Base-by-base conservation (phyloP, 2,888 invertebrate genomes). In the Chesias legatella region DNA sequence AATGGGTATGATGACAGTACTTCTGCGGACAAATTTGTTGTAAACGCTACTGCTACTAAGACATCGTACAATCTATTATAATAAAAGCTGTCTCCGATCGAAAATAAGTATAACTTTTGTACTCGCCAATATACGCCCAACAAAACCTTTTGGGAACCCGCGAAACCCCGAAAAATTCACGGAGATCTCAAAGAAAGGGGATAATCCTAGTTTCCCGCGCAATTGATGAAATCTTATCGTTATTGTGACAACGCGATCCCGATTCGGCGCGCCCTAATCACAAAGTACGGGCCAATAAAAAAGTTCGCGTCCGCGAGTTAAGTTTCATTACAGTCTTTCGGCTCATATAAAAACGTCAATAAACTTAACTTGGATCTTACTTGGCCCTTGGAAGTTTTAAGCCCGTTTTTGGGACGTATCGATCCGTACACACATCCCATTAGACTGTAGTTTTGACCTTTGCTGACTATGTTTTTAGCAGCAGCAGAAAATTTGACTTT, bases 181-280 rank as follows among this genome's bases (percentile, higher is more conserved):
- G 21, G 11, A 43, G 34, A 37, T 39, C 23, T 32, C 27, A 10
- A 36, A 25, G 45, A 45, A 45, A 45, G 36, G 40, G 45, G 44
- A 45, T 45, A 45, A 45, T 40, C 36, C 45, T 31, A 21, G 32
- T 32, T 42, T 42, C 36, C 41, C 40, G 50, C 53, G 47, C 61
- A 69, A 69, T 71, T 66, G 71, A 71, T 68, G 66, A 61, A 62
- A 63, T 60, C 60, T 63, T 70, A 70, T 72, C 70, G 67, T 49
- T 60, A 64, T 58, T 58, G 70, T 69, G 69, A 68, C 71, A 72
- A 66, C 54, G 48, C 61, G 61, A 72, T 62, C 60, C 60, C 53
- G 55, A 50, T 60, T 50, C 48, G 51, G 36, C 32, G 24, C 37
- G 17, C 43, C 36, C 63, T 71, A 71, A 73, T 73, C 69, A 65